Evolutionary conservation across 1,140 invertebrate species (phyloP), one percentile per base, ranked within the genome.

Genomic region (Carposina sasakii): DNA sequence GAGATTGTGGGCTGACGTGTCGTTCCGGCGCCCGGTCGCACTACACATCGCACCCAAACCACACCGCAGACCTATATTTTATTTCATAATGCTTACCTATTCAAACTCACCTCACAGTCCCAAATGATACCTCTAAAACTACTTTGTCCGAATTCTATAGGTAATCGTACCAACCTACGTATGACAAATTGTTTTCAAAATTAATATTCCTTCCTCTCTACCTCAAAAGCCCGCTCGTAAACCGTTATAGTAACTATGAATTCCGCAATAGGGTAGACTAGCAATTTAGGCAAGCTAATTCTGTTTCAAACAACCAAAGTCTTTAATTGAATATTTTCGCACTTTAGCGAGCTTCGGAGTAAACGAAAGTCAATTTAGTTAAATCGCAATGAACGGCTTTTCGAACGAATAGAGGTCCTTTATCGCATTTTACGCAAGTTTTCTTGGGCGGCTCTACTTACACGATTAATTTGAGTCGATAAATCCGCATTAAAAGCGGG

Each of bases 391-490:
- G 56, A 66, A 65, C 53, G 51, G 59, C 56, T 64, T 56, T 70
- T 57, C 61, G 57, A 63, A 67, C 63, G 63, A 72, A 70, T 67
- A 57, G 55, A 65, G 66, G 59, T 66, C 61, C 60, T 76, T 75
- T 72, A 75, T 76, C 65, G 72, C 58, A 61, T 73, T 79, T 70
- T 68, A 82, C 74, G 67, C 71, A 76, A 82, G 67, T 76, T 76
- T 73, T 66, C 64, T 70, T 60, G 57, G 57, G 62, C 63, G 54
- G 59, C 52, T 71, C 66, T 71, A 72, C 71, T 79, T 76, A 74
- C 70, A 76, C 71, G 73, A 82, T 82, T 79, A 82, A 79, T 82
- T 82, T 82, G 73, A 82, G 71, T 72, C 76, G 63, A 82, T 82
- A 82, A 82, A 79, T 82, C 76, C 74, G 70, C 61, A 79, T 76